Base-by-base conservation (phyloP, 2,888 invertebrate genomes). In the Chalcosyrphus nemorum region DNA sequence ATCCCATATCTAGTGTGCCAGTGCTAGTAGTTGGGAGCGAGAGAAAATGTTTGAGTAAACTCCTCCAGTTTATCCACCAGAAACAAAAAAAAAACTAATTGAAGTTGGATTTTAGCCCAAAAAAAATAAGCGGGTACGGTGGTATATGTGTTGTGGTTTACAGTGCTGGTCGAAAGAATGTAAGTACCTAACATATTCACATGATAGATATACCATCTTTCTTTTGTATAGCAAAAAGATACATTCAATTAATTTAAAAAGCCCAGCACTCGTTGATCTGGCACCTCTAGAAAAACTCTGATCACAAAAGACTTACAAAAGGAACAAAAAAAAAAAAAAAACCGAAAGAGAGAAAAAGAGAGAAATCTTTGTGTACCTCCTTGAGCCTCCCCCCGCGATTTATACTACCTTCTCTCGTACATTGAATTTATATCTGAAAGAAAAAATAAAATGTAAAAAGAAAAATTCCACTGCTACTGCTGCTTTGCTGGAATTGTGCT, bases 211-310 rank as follows among this genome's bases (percentile, higher is more conserved):
- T 32, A 78, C 41, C 57, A 80, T 72, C 65, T 66, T 19, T 24
- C 52, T 61, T 59, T 54, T 74, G 17, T 66, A 56, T 5, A 65
- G 21, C 24, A 56, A 41, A 63, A 50, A 66, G 77, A 82, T 78
- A 82, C 77, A 82, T 82, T 82, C 82, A 82, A 82, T 82, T 82
- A 82, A 82, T 82, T 82, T 82, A 81, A 82, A 66, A 81, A 82
- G 77, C 70, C n/a, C n/a, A 70, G 50, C 81, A 72, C 57, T n/a
- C 66, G 72, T 72, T 82, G 82, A 82, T 82, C 82, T 78, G 68
- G 68, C 82, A 78, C 78, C 82, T 82, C 66, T 77, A 61, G 66
- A 63, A 70, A 65, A 76, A 66, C 56, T n/a, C n/a, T 32, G 65
- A 82, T 77, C 82, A 82, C 72, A 77, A 82, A 82, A 82, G 72